These are phyloP conservation scores for Lepidostoma basale DNA, from an alignment of 1,140 invertebrate species.

Conservation along the genomic window DNA sequence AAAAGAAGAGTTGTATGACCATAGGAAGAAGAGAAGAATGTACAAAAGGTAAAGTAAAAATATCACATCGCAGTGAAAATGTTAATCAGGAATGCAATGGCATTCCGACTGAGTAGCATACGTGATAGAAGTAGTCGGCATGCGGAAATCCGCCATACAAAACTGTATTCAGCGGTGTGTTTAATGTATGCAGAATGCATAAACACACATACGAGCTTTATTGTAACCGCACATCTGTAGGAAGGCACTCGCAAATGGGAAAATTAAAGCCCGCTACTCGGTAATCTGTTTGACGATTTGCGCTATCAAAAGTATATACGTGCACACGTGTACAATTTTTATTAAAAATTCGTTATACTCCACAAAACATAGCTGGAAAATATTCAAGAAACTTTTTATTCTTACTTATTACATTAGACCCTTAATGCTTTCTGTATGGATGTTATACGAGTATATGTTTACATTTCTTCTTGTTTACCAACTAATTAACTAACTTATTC, in stretches of 20 bases:
- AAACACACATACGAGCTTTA: constrained; percentile 24
- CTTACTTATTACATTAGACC: no score
- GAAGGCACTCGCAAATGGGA: not conserved
- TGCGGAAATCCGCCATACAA: constrained; percentile 34
- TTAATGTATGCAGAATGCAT: constrained; percentile 30
- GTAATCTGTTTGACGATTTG: not conserved
- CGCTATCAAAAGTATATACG: no score
- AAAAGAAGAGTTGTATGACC: no score
- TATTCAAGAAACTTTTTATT: no score
- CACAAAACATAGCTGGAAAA: no score
- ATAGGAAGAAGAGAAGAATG: no score
- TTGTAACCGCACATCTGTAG: constrained; percentile 15
- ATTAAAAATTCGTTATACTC: no score
- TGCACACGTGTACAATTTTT: no score
- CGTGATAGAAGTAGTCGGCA: constrained; percentile 3
- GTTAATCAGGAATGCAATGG: constrained; percentile 2
- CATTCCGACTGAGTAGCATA: not conserved
- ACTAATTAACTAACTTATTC: no score
- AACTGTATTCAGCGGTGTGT: constrained; percentile 35
- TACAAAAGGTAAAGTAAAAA: not conserved
- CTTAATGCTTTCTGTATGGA: no score
- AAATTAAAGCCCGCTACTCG: not conserved
- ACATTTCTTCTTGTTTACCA: no score
- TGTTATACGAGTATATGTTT: no score
- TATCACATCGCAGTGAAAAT: not conserved